Percentiles rank a stretch among this genome's conserved stretches.
Evolutionary conservation across 2,888 invertebrate species (phyloP).

Genomic region (Branchipolynoe longqiensis): DNA sequence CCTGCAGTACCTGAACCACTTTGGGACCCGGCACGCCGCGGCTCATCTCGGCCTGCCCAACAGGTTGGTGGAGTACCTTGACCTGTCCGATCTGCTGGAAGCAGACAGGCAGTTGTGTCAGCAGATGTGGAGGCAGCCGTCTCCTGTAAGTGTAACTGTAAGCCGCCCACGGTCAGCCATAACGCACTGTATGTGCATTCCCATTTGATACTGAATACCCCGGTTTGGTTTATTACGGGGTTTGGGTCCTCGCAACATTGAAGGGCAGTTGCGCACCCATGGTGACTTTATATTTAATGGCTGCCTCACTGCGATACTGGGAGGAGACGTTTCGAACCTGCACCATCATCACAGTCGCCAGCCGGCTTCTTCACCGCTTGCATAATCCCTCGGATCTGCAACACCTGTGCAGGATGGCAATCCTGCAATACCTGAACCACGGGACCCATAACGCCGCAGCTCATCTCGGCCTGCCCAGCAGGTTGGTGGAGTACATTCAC

Average conservation of each 20-base stretch:
- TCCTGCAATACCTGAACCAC: not conserved
- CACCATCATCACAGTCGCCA: not conserved
- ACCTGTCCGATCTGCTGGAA: not conserved
- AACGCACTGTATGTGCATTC: not conserved
- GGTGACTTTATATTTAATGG: no score
- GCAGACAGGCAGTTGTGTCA: not conserved
- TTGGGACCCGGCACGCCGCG: not conserved
- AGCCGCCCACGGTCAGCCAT: not conserved
- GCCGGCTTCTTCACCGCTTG: not conserved
- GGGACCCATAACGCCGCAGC: not conserved
- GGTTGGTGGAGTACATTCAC: not conserved
- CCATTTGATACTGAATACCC: no score
- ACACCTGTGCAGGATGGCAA: not conserved
- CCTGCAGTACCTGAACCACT: not conserved
- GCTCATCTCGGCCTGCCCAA: not conserved
- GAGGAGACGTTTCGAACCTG: not conserved
- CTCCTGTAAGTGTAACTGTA: not conserved
- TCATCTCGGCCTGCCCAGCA: not conserved
- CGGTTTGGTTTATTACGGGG: no score
- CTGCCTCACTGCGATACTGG: no score
- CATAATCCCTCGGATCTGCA: not conserved
- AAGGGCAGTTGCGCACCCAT: no score
- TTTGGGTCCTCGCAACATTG: no score
- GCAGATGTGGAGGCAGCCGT: conserved; percentile 8
- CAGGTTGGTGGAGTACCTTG: not conserved